Percentiles rank a stretch among this genome's conserved stretches.
Evolutionary conservation across 2,888 invertebrate genomes (phyloP).

Genomic region (Drosophila demipolita): DNA sequence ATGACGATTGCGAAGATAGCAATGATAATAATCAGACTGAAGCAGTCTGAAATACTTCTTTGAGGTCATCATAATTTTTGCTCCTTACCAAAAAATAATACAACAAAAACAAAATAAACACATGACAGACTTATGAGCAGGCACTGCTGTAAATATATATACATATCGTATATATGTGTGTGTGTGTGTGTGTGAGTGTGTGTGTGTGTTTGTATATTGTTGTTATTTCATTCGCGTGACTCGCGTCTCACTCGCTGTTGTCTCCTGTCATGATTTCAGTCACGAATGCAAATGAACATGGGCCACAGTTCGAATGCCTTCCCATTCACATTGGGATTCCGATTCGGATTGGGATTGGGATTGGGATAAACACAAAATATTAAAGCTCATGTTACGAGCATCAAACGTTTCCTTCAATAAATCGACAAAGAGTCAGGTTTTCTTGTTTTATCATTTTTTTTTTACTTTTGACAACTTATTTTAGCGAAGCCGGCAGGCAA

Average conservation of each 20-base stretch:
- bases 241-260: slow-evolving; percentile 57
- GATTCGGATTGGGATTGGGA: slow-evolving; percentile 1
- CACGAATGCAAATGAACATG: slow-evolving; percentile 77
- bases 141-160: slow-evolving; percentile 32
- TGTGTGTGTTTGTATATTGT: slow-evolving; percentile 4
- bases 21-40: slow-evolving; percentile 26
- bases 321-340: slow-evolving; percentile 4
- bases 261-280: slow-evolving; percentile 69
- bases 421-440: slow-evolving; percentile 36
- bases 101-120: slow-evolving; percentile 19
- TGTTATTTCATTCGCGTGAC: slow-evolving; percentile 66
- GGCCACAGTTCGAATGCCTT: background rate
- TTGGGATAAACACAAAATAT: slow-evolving; percentile 41
- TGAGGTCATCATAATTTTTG: slow-evolving; percentile 47
- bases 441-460: background rate
- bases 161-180: background rate
- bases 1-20: slow-evolving; percentile 9
- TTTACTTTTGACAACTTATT: slow-evolving; percentile 65
- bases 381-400: slow-evolving; percentile 73
- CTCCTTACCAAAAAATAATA: background rate
- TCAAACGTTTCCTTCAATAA: slow-evolving; percentile 61
- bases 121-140: slow-evolving; percentile 61
- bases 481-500: slow-evolving; percentile 13
- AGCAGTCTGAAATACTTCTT: slow-evolving; percentile 42
- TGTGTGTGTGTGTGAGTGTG: background rate